A percentile compares a stretch with the other conserved stretches of the same genome.
These are phyloP conservation scores for Montipora cactus DNA, from an alignment of 64 coral and sea anemone genomes.

Conservation along the genomic window DNA sequence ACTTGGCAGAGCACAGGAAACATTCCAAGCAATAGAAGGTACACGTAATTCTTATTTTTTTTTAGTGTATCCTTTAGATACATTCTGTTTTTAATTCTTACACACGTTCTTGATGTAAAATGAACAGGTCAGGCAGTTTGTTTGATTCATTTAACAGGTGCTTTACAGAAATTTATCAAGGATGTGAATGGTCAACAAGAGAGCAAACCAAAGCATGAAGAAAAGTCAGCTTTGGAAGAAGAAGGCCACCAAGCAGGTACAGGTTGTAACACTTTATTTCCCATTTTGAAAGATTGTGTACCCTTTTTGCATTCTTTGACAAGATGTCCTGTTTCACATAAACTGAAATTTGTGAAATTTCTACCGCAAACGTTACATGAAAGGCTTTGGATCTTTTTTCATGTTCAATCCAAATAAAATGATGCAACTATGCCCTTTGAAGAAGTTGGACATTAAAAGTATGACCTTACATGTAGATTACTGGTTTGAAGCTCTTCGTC, in stretches of 20 bases:
- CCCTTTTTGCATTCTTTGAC: too few relatives aligned
- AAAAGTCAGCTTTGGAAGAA: constrained; percentile 20
- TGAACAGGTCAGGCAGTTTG: not conserved
- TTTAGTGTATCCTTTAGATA: not conserved
- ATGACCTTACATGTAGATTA: too few relatives aligned
- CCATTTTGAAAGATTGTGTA: not conserved
- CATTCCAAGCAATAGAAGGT: constrained; percentile 97
- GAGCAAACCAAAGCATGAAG: constrained; percentile 52
- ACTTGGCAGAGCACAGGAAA: constrained; percentile 96
- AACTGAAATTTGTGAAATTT: too few relatives aligned
- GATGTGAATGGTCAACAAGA: constrained; percentile 54
- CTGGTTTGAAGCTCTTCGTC: too few relatives aligned
- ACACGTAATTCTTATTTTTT: not conserved
- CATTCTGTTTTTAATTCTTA: not conserved
- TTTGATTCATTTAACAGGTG: constrained; percentile 40
- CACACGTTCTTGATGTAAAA: not conserved
- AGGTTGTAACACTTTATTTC: not conserved
- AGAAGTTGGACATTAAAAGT: too few relatives aligned
- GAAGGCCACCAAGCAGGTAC: constrained; percentile 1
- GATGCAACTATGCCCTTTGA: too few relatives aligned
- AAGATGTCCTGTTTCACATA: too few relatives aligned
- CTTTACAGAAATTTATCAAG: constrained; percentile 62
- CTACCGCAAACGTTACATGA: too few relatives aligned
- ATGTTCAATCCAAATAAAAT: too few relatives aligned
- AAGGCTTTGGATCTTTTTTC: too few relatives aligned